Percentiles rank a stretch among this genome's conserved stretches.
Conservation (phyloP, 2,888 invertebrate genomes). For the Scotopteryx bipunctaria region DNA sequence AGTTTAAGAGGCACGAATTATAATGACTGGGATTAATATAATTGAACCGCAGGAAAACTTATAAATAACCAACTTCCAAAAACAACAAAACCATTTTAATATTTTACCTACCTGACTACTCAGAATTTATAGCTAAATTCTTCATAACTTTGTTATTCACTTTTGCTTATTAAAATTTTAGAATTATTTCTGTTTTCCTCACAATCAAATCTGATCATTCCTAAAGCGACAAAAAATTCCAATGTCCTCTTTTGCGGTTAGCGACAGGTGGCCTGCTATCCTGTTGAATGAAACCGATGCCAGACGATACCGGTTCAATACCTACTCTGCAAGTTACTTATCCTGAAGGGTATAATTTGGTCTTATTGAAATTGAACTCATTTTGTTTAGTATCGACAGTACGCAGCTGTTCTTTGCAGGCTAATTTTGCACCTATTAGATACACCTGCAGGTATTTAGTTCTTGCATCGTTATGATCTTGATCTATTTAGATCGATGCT, state of each 20-base stretch:
- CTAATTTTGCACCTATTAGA: constrained; percentile 9
- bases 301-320: constrained; percentile 18
- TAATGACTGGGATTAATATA: too few species aligned
- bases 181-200: too few species aligned
- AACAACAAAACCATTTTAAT: too few species aligned
- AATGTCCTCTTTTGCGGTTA: constrained; percentile 29
- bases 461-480: constrained; percentile 9
- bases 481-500: constrained; percentile 1
- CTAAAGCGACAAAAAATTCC: background rate
- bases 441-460: constrained; percentile 18
- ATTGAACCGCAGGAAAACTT: too few species aligned
- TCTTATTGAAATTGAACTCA: constrained; percentile 19
- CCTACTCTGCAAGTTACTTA: constrained; percentile 7
- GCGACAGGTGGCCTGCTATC: constrained; percentile 24
- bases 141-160: too few species aligned
- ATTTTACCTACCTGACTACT: too few species aligned
- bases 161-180: too few species aligned
- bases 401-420: constrained; percentile 14
- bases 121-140: too few species aligned
- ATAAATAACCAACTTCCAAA: too few species aligned
- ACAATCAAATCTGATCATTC: background rate
- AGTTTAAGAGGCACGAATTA: constrained; percentile 7
- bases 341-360: constrained; percentile 29
- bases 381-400: constrained; percentile 18
- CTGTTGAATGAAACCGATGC: constrained; percentile 19